Base-by-base conservation (phyloP, 2,888 invertebrate species). In the Galerucella pusilla region DNA sequence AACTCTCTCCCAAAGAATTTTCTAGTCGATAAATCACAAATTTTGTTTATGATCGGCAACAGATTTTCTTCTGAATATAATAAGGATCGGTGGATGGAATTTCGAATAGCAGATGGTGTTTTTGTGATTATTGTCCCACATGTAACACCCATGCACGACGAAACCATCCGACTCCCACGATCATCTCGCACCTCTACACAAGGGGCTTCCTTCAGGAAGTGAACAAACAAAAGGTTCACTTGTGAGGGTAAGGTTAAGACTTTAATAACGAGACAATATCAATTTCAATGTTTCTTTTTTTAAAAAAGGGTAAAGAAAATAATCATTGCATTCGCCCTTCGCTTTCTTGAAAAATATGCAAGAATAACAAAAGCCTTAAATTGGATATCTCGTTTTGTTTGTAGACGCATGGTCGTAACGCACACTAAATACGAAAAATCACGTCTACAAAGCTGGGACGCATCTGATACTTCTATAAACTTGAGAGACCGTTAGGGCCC, bases 141-240 rank as follows among this genome's bases (percentile, higher is more conserved):
- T 61, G 61, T 61, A 54, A 35, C 61, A 61, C 61, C 61, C 35
- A 61, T 61, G 61, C 61, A 28, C 28, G 35, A 61, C 61, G 35
- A 14, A 61, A 61, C 35, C 61, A 35, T 35, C 28, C 1, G 16
- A 61, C 61, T 61, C 61, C 61, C 35, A 61, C 57, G 57, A 7
- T 35, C 10, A 35, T 25, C 35, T 35, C 35, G 61, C 61, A 61
- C 61, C 61, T 61, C 61, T 61, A 35, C 35, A 42, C 35, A 35
- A 14, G 61, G 2, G 61, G 35, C 35, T 35, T 61, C 35, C 16
- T 61, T 61, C 28, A 61, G 61, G 61, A 61, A 61, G 35, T 61
- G 5, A 28, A 61, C 28, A 28, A 12, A 28, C 35, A 28, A 28
- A 35, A 12, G 61, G 61, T 61, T 57, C 9, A 57, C 20, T 2